Evolutionary conservation across 1,140 invertebrate species (phyloP), one percentile per base, ranked within the genome.

Genomic region (Drosophila miranda): DNA sequence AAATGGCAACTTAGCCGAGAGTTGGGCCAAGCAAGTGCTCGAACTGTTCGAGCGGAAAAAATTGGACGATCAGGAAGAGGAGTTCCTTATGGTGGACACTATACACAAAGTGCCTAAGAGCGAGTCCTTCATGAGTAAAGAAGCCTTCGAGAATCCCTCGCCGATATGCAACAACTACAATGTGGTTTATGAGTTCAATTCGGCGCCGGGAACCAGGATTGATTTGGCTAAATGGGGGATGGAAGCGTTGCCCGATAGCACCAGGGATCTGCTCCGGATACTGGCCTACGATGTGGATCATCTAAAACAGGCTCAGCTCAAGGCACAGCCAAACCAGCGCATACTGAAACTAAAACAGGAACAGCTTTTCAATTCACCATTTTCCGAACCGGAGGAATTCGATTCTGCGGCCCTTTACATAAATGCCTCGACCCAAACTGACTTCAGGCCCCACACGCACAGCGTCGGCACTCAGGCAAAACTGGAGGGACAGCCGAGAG

Each of bases 141-240:
- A 41, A 6, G 26, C 38, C 1, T 87, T 75, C 11, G 69, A 87
- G 23, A 78, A 87, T 55, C 74, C 81, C 1, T 86, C 81, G 26
- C 81, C 81, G 1, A 34, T 86, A 2, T 54, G 51, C 30, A 86
- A 78, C 26, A 86, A 86, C 41, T 67, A 45, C 16, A 86, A 86
- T 46, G 81, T 86, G 2, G 34, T n/a, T 3, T 86, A 87, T 26
- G 64, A 70, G 19, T 87, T 86, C 23, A 86, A 87, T 14, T 81
- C 81, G 2, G 69, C 58, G 0, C 60, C 60, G 1, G 72, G 61
- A 1, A 53, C 73, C 0, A 41, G 50, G 3, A 75, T 87, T 1
- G 43, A 70, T 6, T 6, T 86, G 14, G 21, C 49, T 7, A 81
- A 78, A 28, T 86, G 81, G 81, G 81, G 81, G 1, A 8, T 86